Conservation (phyloP, 2,113 vertebrate genomes). For the Melanerpes formicivorus region DNA sequence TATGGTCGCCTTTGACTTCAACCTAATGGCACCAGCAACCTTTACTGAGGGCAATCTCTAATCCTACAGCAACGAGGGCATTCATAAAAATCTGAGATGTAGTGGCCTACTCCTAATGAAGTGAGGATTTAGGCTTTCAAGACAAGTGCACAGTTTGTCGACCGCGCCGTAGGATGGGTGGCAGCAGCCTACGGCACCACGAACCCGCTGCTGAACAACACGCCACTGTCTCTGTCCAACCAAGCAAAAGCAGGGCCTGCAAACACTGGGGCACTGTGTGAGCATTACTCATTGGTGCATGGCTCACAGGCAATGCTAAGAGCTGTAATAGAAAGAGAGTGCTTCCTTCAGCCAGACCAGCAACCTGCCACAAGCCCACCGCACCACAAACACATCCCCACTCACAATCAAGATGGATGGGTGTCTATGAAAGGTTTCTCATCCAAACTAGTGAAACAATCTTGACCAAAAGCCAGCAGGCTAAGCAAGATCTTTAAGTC, state of each 20-base stretch:
- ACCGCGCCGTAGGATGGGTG: accelerated
- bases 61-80: not conserved
- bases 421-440: not conserved
- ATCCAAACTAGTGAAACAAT: not conserved
- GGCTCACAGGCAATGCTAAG: not conserved
- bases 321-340: not conserved
- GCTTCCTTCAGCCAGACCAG: not conserved
- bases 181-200: not conserved
- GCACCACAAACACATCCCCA: not conserved
- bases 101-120: not conserved
- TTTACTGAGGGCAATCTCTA: not conserved
- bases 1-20: not conserved
- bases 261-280: not conserved
- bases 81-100: not conserved
- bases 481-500: slow-evolving; percentile 40
- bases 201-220: not conserved
- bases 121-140: not conserved
- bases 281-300: not conserved
- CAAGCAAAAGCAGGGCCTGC: not conserved
- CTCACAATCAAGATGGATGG: accelerated
- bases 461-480: slow-evolving; percentile 35
- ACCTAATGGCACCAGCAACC: not conserved
- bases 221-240: not conserved
- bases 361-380: not conserved
- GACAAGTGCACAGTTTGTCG: not conserved